These are phyloP conservation scores for Siphamia tubifer DNA, from an alignment of 2,113 vertebrate species.

Conservation along the genomic window DNA sequence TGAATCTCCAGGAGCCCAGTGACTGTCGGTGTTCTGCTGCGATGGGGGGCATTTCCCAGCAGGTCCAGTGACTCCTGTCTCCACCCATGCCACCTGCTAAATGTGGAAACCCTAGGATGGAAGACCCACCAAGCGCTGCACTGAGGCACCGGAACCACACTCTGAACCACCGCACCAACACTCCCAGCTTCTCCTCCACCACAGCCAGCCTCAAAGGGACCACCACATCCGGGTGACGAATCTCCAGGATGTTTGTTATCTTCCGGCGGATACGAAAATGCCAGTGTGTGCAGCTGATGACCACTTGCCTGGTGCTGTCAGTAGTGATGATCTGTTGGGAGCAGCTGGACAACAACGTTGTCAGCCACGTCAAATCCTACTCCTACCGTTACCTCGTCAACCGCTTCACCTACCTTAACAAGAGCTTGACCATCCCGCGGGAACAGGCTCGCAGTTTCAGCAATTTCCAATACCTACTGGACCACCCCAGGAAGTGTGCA, in stretches of 20 bases:
- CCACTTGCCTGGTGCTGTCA: constrained; percentile 85
- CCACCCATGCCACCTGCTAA: not conserved
- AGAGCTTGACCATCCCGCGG: constrained; percentile 83
- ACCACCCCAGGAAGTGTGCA: constrained; percentile 86
- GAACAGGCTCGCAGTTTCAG: constrained; percentile 70
- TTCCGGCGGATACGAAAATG: constrained; percentile 83
- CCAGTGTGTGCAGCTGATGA: constrained; percentile 83
- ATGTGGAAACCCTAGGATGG: constrained; percentile 59
- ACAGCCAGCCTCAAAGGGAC: constrained; percentile 30
- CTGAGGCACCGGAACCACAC: constrained; percentile 34
- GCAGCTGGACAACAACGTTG: constrained; percentile 77
- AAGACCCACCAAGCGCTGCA: constrained; percentile 29
- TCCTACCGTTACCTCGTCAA: constrained; percentile 90
- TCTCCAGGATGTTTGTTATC: constrained; percentile 84
- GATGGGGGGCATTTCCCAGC: constrained; percentile 8
- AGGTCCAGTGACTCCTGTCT: constrained; percentile 5
- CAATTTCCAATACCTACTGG: constrained; percentile 86
- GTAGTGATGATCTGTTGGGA: constrained; percentile 87
- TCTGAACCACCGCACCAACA: not conserved
- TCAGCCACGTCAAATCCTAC: constrained; percentile 88
- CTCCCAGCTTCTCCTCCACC: not conserved
- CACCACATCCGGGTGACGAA: constrained; percentile 8
- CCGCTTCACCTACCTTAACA: constrained; percentile 85
- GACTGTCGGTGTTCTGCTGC: not conserved
- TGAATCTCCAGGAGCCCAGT: not conserved